Evolutionary conservation across 2,797 vertebrate species (phyloP).

Genomic region (Pseudotriccus pelzelni): DNA sequence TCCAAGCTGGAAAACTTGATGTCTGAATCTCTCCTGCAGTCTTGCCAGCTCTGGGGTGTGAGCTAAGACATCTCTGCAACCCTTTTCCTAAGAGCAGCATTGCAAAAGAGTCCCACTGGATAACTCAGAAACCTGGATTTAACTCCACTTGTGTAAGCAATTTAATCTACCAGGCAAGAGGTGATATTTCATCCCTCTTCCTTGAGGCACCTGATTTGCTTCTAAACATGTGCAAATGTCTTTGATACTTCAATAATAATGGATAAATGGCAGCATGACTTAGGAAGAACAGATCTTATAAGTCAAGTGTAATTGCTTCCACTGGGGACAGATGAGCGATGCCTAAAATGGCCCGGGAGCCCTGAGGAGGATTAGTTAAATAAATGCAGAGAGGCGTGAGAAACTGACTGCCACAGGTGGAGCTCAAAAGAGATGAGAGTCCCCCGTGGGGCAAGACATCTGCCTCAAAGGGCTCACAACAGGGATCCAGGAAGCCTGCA

Average conservation of each 20-base stretch:
- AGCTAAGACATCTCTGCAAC: not conserved
- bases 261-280: not conserved
- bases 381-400: not conserved
- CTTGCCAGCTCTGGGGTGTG: not conserved
- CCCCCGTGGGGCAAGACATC: accelerated
- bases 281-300: not conserved
- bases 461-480: not conserved
- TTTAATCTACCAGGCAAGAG: not conserved
- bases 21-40: not conserved
- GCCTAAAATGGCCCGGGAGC: not conserved
- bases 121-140: constrained; percentile 24
- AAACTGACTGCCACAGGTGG: not conserved
- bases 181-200: not conserved
- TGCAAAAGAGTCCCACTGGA: not conserved
- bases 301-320: not conserved
- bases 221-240: not conserved
- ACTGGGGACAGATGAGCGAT: not conserved
- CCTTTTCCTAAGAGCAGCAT: not conserved
- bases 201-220: not conserved
- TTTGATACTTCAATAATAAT: not conserved
- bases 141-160: constrained; percentile 22
- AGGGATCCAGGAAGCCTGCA: not conserved
- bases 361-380: not conserved
- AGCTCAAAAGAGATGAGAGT: not conserved
- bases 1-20: not conserved